Evolutionary conservation across 2,113 vertebrate genomes (phyloP), one percentile per base, ranked within the genome.

Genomic region (Strigops habroptila): DNA sequence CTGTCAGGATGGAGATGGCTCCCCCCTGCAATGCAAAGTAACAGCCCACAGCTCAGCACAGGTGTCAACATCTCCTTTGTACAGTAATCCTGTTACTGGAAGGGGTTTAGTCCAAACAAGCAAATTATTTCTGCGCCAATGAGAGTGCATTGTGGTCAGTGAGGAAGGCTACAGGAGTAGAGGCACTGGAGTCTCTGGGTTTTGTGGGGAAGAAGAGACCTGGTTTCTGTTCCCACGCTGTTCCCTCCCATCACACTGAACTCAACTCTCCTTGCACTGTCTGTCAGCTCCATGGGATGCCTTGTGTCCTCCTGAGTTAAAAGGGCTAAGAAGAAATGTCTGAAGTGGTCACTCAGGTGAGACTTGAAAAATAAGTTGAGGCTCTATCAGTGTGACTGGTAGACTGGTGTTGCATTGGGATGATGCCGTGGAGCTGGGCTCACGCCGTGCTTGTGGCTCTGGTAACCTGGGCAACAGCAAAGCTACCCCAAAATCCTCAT

Each of bases 1-100:
- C 98, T 0, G 98, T 98, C 73, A 99, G 98, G 94, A 99, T 99
- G 82, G 98, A 97, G 88, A 99, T 99, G 82, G 99, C 99, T 12
- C 99, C 99, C 10, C 99, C 99, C 99, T 99, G 97, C 33, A 96
- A 97, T 10, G 76, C 51, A 95, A 95, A 96, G 90, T 7, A 95
- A 86, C 77, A 92, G 70, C 51, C 48, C 77, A n/a, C 74, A 86
- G 41, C 83, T 95, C 87, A 94, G 62, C 51, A 90, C 85, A 83
- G 69, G 41, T 44, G 71, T 76, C 75, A 92, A 69, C 48, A 27
- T 77, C 76, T 83, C 7, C 1, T 84, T 79, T 89, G 35, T 44
- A 49, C 1, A 52, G 81, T 62, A 93, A 68, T 76, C 62, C 44
- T 81, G 25, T 46, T 86, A 53, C 64, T 41, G 53, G 79, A 86